Evolutionary conservation across 2,113 vertebrate genomes (phyloP), one percentile per base, ranked within the genome.

Genomic region (Dendropsophus ebraccatus): DNA sequence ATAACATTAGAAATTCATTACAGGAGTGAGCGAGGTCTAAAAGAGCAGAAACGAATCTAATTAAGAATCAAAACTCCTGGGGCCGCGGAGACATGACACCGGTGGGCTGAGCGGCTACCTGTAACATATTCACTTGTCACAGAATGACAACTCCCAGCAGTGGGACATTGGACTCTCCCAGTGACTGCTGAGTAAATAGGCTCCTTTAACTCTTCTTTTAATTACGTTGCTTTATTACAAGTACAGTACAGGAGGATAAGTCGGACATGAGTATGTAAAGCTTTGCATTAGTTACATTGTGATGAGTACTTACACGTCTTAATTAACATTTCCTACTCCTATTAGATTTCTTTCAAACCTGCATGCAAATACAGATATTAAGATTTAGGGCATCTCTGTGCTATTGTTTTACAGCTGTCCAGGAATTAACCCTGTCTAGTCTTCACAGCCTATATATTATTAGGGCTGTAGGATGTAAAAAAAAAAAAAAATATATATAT

Each of bases 1-100:
- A 60, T 65, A 62, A 65, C n/a, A 81, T 81, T 81, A 81, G n/a
- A 19, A 65, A 65, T 41, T 65, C 79, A 81, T 81, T 65, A 81
- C 58, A 65, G 13, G 76, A 35, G 50, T 12, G 76, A 60, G 54
- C 52, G 23, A 35, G 21, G 41, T 79, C 21, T 58, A 79, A 79
- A 58, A 58, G 52, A 37, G 56, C 32, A 41, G 32, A 60, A 75
- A 41, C 3, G 21, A 79, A 79, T 35, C 76, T 79, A 54, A 79
- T 79, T 79, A 79, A 79, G 52, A 79, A 60, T 13, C 7, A 14
- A 58, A 79, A 79, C 76, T 79, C 76, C 32, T 23, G 76, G 52
- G 76, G 76, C 12, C 12, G 76, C 17, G 17, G 52, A 58, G 37
- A 79, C 52, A 79, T 58, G 76, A 58, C 76, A 78, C 50, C 30